Percentiles rank a stretch among this genome's conserved stretches.
Conservation (phyloP, 2,888 invertebrate genomes). For the Tipula unca region DNA sequence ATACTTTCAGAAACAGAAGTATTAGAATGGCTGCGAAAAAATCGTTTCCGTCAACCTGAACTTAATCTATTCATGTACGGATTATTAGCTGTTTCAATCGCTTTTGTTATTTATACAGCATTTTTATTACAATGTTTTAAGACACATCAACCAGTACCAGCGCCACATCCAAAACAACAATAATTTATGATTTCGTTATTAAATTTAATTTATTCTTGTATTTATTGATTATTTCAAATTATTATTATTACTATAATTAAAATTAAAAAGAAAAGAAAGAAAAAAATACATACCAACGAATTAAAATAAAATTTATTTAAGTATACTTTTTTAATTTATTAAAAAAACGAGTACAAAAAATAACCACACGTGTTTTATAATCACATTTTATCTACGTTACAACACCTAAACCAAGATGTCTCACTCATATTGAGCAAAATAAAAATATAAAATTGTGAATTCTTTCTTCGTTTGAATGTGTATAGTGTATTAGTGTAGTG, state of each 20-base stretch:
- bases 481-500: no score
- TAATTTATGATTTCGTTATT: neutral
- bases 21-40: constrained; percentile 86
- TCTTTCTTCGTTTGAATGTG: neutral
- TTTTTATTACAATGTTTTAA: constrained; percentile 87
- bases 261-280: neutral
- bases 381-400: neutral
- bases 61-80: constrained; percentile 92
- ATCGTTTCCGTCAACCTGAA: constrained; percentile 86
- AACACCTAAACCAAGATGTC: neutral
- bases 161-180: constrained; percentile 9
- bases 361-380: constrained; percentile 2
- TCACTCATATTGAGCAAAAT: neutral
- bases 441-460: neutral
- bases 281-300: constrained; percentile 1
- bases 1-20: constrained; percentile 77
- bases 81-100: constrained; percentile 72
- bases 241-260: constrained; percentile 3
- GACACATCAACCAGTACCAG: constrained; percentile 53
- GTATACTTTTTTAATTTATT: neutral
- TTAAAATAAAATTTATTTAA: constrained; percentile 8
- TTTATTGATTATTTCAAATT: neutral
- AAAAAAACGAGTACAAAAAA: neutral
- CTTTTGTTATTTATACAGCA: constrained; percentile 82
- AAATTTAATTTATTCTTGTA: constrained; percentile 9